Conservation (phyloP, 2,888 invertebrate species). For the Cheiracanthium punctorium region DNA sequence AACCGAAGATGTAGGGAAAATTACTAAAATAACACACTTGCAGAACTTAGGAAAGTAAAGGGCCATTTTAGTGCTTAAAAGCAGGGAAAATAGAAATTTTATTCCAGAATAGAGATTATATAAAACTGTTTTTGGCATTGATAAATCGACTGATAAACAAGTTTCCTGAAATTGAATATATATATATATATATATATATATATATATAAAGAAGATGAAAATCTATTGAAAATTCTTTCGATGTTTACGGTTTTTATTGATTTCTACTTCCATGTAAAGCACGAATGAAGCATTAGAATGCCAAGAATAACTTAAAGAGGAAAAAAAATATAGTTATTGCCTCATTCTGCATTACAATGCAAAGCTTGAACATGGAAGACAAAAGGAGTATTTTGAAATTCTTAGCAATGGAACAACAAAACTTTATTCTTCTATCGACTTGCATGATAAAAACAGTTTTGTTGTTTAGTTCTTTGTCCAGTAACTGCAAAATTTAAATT, state of each 20-base stretch:
- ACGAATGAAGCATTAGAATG: neutral
- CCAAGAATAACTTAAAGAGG: neutral
- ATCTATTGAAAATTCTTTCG: neutral
- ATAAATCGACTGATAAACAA: conserved; percentile 39
- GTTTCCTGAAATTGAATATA: conserved; percentile 26
- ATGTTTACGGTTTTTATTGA: neutral
- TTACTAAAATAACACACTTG: neutral
- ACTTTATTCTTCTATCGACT: too few species aligned
- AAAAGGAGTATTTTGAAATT: neutral
- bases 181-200: too few species aligned
- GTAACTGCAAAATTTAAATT: too few species aligned
- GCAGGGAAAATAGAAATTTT: neutral
- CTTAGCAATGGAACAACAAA: too few species aligned
- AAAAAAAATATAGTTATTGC: neutral
- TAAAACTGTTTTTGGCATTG: conserved; percentile 46
- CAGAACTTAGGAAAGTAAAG: neutral
- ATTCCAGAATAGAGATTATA: neutral
- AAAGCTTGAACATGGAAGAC: neutral
- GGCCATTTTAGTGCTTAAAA: neutral
- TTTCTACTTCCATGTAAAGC: neutral
- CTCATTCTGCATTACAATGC: conserved; percentile 1
- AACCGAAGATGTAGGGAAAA: neutral
- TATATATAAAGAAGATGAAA: neutral
- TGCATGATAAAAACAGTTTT: too few species aligned
- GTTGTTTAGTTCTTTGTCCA: too few species aligned